Evolutionary conservation across 2,797 vertebrate species (phyloP).

Genomic region (Malurus leucopterus): DNA sequence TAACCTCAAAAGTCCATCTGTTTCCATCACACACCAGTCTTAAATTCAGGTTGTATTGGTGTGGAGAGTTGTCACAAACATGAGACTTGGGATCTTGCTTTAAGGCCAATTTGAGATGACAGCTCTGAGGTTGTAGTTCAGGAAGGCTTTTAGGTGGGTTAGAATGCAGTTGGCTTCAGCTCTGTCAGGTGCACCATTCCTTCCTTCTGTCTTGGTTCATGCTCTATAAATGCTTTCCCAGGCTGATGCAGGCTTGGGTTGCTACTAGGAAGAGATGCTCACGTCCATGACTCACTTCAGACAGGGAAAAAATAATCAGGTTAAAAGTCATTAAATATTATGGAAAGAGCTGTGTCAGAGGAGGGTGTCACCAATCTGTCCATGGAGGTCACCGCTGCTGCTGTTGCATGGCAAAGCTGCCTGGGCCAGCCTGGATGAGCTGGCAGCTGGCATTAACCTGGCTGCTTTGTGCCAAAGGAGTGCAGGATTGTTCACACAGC

Average conservation of each 20-base stretch:
- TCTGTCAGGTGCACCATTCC: neutral
- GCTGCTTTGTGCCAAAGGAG: neutral
- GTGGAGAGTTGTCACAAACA: neutral
- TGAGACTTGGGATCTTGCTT: neutral
- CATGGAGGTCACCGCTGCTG: accelerated
- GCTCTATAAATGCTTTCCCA: neutral
- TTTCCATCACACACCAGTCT: neutral
- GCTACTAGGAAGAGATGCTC: neutral
- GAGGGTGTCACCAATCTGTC: neutral
- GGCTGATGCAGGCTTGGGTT: neutral
- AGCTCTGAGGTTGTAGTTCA: neutral
- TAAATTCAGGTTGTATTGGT: neutral
- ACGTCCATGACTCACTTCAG: neutral
- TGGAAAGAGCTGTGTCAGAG: neutral
- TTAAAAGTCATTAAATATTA: neutral
- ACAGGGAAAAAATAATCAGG: neutral
- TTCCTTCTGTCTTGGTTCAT: neutral
- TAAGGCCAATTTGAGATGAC: neutral
- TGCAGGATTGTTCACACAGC: neutral
- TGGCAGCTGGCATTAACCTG: neutral
- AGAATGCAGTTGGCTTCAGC: neutral
- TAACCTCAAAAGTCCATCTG: neutral
- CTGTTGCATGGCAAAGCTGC: neutral
- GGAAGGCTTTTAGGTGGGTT: neutral
- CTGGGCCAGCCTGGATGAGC: neutral